Evolutionary conservation across 2,888 invertebrate species (phyloP).

Genomic region (Thecophora atra): DNA sequence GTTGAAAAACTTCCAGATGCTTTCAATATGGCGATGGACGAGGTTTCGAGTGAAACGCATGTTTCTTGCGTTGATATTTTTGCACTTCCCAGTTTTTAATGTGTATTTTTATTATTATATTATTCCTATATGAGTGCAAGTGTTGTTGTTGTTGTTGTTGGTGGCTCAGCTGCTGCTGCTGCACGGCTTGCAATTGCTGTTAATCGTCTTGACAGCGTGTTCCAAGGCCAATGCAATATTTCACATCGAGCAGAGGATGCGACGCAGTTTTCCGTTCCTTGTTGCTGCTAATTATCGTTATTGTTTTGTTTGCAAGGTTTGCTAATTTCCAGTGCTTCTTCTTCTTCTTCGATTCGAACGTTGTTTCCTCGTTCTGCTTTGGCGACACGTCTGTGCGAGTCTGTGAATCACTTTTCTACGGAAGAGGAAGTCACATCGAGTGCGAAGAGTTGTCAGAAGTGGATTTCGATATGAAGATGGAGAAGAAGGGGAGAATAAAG

Average conservation of each 20-base stretch:
- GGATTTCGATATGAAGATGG: neutral
- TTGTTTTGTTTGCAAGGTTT: neutral
- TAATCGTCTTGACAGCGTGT: constrained; percentile 59
- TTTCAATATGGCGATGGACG: constrained; percentile 56
- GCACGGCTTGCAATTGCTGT: constrained; percentile 41
- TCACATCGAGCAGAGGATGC: constrained; percentile 47
- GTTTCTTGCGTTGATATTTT: neutral
- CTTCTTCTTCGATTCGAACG: neutral
- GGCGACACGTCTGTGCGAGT: neutral
- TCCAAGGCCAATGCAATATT: constrained; percentile 61
- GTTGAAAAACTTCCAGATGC: constrained; percentile 51
- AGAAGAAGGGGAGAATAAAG: neutral
- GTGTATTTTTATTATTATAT: constrained; percentile 7
- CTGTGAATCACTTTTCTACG: constrained; percentile 13
- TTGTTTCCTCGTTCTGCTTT: neutral
- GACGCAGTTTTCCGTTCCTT: constrained; percentile 14
- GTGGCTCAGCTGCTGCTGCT: constrained; percentile 29
- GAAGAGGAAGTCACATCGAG: constrained; percentile 7
- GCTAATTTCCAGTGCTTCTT: neutral
- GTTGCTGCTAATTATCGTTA: constrained; percentile 28
- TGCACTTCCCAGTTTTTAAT: constrained; percentile 11
- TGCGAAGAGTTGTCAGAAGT: neutral
- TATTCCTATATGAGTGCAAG: neutral
- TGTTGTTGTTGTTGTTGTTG: constrained; percentile 35
- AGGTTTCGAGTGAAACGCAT: neutral